Base-by-base conservation (phyloP, 2,113 vertebrate species). In the Grantiella picta region DNA sequence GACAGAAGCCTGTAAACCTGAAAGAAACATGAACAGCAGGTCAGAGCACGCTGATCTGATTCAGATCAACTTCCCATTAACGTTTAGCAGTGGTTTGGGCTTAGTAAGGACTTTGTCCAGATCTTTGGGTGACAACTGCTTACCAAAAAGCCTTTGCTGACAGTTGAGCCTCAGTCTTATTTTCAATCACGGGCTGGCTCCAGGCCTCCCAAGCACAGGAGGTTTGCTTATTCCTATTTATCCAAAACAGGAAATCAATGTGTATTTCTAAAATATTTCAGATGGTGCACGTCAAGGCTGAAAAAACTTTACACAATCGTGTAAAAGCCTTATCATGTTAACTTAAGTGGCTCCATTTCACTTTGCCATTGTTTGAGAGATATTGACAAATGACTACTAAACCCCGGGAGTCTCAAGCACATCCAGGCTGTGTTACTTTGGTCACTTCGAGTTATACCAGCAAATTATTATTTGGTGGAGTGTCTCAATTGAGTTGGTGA, bases 251-350 rank as follows among this genome's bases (percentile, higher is more conserved):
- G 69, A 91, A 91, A 87, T 65, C 25, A 35, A 45, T 66, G 68
- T 83, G 36, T 89, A 90, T 92, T 90, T 89, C 72, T 83, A 31
- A 93, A 93, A 54, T 75, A 63, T 49, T 78, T 89, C 72, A 64
- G 54, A 63, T 86, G 50, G 29, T 73, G 23, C 47, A 50, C 1
- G 2, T 50, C 35, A 78, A 70, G 69, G 82, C 47, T 35, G 82
- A 90, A 88, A 77, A 54, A 65, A 19, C 71, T 73, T 81, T 27
- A 66, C 38, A 60, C 17, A 44, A 5, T 50, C 1, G 0, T 45
- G 86, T 71, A 78, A 89, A 86, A 81, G 28, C 36, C 33, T 89
- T 40, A 60, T 73, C 71, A 11, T 12, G 21, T 50, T 83, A 87
- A 77, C 42, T 85, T 60, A 72, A 92, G 52, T 71, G 44, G 17